Conservation (phyloP, 2,888 invertebrate species). For the Caenorhabditis sp. region DNA sequence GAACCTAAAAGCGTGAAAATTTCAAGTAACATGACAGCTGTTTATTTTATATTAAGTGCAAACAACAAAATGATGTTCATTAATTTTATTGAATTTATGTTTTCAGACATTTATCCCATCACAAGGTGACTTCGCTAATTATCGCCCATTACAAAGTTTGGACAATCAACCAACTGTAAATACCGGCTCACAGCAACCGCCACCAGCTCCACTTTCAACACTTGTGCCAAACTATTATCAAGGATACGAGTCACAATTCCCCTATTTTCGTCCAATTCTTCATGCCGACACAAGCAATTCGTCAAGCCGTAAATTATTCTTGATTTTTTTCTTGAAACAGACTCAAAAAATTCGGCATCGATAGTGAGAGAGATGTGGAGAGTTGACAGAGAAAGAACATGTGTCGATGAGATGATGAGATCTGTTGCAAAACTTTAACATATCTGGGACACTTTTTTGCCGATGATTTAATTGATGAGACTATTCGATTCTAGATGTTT, state of each 20-base stretch:
- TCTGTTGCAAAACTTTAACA: background rate
- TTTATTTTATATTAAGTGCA: background rate
- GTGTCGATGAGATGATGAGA: background rate
- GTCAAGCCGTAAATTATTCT: slow-evolving; percentile 4
- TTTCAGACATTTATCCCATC: background rate
- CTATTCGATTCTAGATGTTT: background rate
- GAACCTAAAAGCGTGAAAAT: too few species aligned
- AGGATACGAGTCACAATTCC: background rate
- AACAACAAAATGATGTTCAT: too few species aligned
- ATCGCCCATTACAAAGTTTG: background rate
- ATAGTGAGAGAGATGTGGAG: background rate
- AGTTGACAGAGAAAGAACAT: background rate
- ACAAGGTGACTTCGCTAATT: background rate
- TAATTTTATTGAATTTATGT: background rate
- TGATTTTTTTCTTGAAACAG: slow-evolving; percentile 1
- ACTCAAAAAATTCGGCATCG: background rate
- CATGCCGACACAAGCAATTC: slow-evolving; percentile 2
- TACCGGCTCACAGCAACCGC: background rate
- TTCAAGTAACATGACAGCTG: background rate
- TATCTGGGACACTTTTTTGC: background rate
- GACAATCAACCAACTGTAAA: background rate
- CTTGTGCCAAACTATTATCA: background rate
- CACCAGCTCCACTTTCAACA: background rate
- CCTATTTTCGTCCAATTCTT: background rate
- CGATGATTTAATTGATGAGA: background rate